phyloP scores from a whole-genome alignment of 2,888 invertebrate genomes.

The Apamea epomidion region DNA sequence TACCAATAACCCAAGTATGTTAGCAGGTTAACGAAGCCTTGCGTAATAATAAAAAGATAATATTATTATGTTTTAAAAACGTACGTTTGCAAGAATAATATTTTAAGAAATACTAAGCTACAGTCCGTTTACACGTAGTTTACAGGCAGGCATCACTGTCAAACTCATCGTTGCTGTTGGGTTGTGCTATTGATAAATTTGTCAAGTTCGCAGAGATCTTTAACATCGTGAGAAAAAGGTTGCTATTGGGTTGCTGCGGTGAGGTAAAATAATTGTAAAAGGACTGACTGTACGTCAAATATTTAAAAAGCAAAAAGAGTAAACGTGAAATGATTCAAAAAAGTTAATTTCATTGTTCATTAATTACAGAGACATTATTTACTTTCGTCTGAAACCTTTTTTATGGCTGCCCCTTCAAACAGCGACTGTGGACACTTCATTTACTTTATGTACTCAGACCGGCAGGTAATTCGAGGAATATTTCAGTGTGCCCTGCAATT shows the following conservation, averaged over 20 bases:
- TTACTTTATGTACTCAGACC: constrained; percentile 55
- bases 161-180: too few species aligned
- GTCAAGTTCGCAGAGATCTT: background rate
- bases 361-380: constrained; percentile 64
- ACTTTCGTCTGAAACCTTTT: constrained; percentile 59
- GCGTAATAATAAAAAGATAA: background rate
- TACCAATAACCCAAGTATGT: too few species aligned
- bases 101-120: constrained; percentile 14
- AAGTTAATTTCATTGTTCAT: constrained; percentile 57
- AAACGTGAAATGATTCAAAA: constrained; percentile 50
- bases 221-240: background rate
- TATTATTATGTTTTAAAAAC: background rate
- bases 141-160: background rate
- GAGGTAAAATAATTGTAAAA: background rate
- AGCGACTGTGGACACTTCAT: constrained; percentile 56
- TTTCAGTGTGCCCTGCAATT: constrained; percentile 28
- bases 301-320: constrained; percentile 28
- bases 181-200: too few species aligned
- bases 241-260: background rate
- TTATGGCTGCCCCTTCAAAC: constrained; percentile 59
- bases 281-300: constrained; percentile 6
- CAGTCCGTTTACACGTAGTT: background rate
- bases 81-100: background rate
- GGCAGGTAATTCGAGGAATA: constrained; percentile 43
- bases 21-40: background rate